A percentile compares a stretch with the other conserved stretches of the same genome.
These are phyloP conservation scores for Timema podura DNA, from an alignment of 2,888 invertebrate genomes.

Conservation along the genomic window DNA sequence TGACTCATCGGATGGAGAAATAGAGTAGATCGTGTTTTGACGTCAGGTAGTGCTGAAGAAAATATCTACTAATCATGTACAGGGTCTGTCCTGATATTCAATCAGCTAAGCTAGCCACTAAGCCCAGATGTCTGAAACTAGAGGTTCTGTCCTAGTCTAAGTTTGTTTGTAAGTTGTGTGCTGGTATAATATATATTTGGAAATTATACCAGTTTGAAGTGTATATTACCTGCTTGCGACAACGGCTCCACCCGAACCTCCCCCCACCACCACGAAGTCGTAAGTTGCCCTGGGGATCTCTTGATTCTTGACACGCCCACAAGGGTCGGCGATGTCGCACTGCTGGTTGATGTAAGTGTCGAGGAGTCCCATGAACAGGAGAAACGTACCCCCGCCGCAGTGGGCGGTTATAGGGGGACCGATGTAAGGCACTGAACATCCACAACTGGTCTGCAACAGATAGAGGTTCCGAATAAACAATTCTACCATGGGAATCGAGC, in stretches of 20 bases:
- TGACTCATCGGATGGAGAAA: no score
- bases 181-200: no score
- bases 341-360: conserved; percentile 26
- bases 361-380: conserved; percentile 30
- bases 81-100: no score
- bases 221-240: no score
- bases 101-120: no score
- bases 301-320: conserved; percentile 21
- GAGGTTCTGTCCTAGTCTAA: no score
- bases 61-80: no score
- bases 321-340: conserved; percentile 30
- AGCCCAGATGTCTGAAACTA: no score
- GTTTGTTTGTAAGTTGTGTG: no score
- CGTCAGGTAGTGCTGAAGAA: no score
- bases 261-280: conserved; percentile 78
- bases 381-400: conserved; percentile 26
- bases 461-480: neutral
- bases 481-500: neutral
- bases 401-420: conserved; percentile 27
- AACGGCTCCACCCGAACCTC: conserved; percentile 63
- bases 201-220: no score
- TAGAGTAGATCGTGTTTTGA: no score
- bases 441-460: conserved; percentile 10
- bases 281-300: conserved; percentile 48
- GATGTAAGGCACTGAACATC: conserved; percentile 23